These are phyloP conservation scores for Eidolon dupreanum DNA, from an alignment of 2,797 vertebrate species.

Conservation along the genomic window DNA sequence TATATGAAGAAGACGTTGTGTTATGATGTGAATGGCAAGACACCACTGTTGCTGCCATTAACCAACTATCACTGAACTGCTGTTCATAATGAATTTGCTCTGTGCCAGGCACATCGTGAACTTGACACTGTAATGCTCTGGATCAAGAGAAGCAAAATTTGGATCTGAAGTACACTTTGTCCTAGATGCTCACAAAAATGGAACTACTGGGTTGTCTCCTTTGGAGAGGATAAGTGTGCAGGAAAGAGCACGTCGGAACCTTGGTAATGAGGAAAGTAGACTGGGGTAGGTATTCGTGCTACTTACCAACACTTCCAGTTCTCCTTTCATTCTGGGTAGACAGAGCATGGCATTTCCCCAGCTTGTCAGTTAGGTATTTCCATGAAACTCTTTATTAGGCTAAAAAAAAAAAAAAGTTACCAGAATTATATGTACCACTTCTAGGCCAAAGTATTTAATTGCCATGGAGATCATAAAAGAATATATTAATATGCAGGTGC, in stretches of 20 bases:
- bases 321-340: background rate
- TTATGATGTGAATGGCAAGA: background rate
- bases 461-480: background rate
- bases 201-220: background rate
- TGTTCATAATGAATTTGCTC: background rate
- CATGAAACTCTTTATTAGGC: background rate
- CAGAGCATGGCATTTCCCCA: background rate
- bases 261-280: background rate
- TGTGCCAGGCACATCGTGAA: background rate
- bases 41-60: background rate
- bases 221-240: background rate
- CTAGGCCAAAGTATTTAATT: background rate
- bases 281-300: too few species aligned
- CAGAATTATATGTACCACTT: background rate
- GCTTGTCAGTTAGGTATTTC: background rate
- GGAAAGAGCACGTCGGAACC: background rate
- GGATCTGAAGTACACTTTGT: background rate
- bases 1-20: background rate
- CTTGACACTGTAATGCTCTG: background rate
- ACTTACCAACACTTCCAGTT: background rate
- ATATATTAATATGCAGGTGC: background rate
- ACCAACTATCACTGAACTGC: background rate
- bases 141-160: background rate
- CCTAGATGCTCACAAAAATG: background rate
- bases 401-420: background rate